Evolutionary conservation across 2,888 invertebrate genomes (phyloP).

Genomic region (Pelosia muscerda): DNA sequence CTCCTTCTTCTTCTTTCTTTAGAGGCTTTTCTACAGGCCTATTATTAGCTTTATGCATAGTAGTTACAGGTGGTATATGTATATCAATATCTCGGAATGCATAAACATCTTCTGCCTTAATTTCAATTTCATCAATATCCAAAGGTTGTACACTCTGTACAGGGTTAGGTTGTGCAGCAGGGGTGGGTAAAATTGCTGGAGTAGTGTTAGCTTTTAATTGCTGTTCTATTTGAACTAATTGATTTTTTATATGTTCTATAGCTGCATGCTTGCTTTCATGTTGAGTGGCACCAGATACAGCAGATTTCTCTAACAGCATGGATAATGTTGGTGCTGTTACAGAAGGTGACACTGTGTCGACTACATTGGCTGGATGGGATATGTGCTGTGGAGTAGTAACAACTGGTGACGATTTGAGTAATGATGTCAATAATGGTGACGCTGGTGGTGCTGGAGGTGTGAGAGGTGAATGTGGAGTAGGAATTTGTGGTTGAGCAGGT

Average conservation of each 20-base stretch:
- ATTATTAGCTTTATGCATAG: conserved; percentile 67
- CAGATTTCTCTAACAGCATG: conserved; percentile 88
- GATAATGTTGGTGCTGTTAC: conserved; percentile 92
- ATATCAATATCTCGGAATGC: conserved; percentile 82
- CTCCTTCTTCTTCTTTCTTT: conserved; percentile 61
- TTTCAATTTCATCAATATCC: conserved; percentile 84
- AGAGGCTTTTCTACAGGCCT: conserved; percentile 57
- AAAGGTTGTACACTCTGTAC: conserved; percentile 46
- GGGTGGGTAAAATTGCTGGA: conserved; percentile 47
- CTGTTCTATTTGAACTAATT: conserved; percentile 80
- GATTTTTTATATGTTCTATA: conserved; percentile 82
- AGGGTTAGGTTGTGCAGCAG: conserved; percentile 46
- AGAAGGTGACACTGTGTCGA: conserved; percentile 87
- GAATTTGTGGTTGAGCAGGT: conserved; percentile 61
- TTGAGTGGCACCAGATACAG: conserved; percentile 48
- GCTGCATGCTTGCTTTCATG: conserved; percentile 77
- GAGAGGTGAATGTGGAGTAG: conserved; percentile 73
- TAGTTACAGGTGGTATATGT: conserved; percentile 77
- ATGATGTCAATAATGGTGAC: conserved; percentile 93
- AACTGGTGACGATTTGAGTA: conserved; percentile 89
- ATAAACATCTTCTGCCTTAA: conserved; percentile 84
- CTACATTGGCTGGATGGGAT: conserved; percentile 75
- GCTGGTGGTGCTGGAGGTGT: conserved; percentile 83
- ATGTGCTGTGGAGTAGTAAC: conserved; percentile 81
- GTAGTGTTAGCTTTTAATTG: conserved; percentile 63